A percentile compares a stretch with the other conserved stretches of the same genome.
Conservation (phyloP, 1,140 invertebrate genomes). For the Pteromalus puparum region DNA sequence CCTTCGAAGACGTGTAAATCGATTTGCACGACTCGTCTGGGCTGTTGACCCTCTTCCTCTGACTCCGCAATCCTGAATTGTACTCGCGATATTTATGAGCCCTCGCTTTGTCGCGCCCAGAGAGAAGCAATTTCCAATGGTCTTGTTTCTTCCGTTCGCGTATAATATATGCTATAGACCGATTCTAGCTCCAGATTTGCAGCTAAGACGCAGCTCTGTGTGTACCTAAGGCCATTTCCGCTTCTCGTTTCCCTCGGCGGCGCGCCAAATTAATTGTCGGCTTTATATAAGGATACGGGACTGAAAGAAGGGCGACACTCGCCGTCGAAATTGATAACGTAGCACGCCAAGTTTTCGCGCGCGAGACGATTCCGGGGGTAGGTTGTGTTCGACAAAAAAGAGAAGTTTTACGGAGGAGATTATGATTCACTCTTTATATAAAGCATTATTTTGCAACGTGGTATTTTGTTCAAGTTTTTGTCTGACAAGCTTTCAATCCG, state of each 20-base stretch:
- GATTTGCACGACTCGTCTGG: conserved; percentile 19
- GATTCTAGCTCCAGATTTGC: conserved; percentile 54
- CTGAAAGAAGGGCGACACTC: conserved; percentile 46
- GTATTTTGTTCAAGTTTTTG: too few relatives aligned
- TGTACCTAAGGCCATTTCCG: conserved; percentile 65
- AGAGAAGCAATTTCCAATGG: conserved; percentile 43
- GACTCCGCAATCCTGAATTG: conserved; percentile 36
- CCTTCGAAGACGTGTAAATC: not conserved
- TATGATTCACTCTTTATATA: too few relatives aligned
- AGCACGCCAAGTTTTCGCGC: conserved; percentile 34
- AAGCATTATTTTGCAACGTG: too few relatives aligned
- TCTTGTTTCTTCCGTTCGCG: conserved; percentile 57
- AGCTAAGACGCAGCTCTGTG: conserved; percentile 51
- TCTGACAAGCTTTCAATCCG: too few relatives aligned
- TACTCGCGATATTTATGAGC: conserved; percentile 39
- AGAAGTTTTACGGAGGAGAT: not conserved
- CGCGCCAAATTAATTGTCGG: conserved; percentile 69
- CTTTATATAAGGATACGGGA: not conserved
- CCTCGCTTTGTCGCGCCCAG: conserved; percentile 52
- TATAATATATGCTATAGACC: conserved; percentile 42
- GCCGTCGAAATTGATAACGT: conserved; percentile 72
- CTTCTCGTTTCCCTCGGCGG: conserved; percentile 66
- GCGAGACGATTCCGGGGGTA: not conserved
- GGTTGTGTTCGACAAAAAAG: not conserved
- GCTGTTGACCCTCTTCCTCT: conserved; percentile 49